Percentiles rank a stretch among this genome's conserved stretches.
phyloP scores from a whole-genome alignment of 35 echinoderm and acorn worm species.

The Eucidaris tribuloides region DNA sequence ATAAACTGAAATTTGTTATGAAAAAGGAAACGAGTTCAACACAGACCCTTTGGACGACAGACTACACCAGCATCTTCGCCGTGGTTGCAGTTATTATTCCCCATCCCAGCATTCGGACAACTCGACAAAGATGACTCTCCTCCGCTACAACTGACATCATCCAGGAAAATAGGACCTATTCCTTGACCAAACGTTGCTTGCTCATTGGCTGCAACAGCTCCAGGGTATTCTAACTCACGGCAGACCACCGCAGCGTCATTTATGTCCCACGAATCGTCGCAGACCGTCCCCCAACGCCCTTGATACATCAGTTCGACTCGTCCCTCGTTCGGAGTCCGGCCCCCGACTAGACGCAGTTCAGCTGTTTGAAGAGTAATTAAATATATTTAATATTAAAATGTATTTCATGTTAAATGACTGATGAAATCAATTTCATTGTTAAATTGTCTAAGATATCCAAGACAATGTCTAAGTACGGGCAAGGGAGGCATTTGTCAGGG shows the following conservation, averaged over 20 bases:
- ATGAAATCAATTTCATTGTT: background rate
- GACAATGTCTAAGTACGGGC: no score
- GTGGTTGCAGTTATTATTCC: conserved; percentile 49
- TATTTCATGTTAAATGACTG: background rate
- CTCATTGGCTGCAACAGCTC: background rate
- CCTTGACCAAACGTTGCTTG: conserved; percentile 34
- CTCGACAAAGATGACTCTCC: conserved; percentile 7
- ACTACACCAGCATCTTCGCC: conserved; percentile 46
- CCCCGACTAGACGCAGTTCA: conserved; percentile 22
- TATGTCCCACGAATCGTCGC: conserved; percentile 13
- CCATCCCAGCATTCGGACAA: conserved; percentile 30
- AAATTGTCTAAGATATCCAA: background rate
- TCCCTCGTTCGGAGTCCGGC: background rate
- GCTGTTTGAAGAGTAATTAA: background rate
- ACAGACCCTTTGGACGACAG: conserved; percentile 17
- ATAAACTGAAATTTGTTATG: no score
- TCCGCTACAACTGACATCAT: conserved; percentile 31
- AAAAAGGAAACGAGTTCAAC: no score
- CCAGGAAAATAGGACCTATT: conserved; percentile 34
- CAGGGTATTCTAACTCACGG: conserved; percentile 4
- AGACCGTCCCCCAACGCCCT: conserved; percentile 31
- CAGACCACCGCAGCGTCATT: conserved; percentile 47
- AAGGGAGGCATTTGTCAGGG: no score
- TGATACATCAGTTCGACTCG: conserved; percentile 27
- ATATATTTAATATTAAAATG: background rate